Evolutionary conservation across 2,888 invertebrate species (phyloP).

Genomic region (Dinocampus coccinellae): DNA sequence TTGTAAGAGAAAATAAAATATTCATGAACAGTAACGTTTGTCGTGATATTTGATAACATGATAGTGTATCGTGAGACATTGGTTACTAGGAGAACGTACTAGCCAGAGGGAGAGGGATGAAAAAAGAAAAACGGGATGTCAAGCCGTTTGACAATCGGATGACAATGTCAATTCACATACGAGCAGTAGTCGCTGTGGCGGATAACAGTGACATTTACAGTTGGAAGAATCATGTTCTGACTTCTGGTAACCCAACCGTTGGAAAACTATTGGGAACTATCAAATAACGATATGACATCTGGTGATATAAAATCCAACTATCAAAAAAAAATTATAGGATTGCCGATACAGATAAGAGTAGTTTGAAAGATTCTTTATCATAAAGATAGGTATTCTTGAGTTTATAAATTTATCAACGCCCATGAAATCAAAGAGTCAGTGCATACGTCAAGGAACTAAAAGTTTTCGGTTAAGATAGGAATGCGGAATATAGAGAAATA

Average conservation of each 20-base stretch:
- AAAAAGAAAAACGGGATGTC: slow-evolving; percentile 19
- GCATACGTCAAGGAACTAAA: too few relatives aligned
- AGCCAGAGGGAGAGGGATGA: slow-evolving; percentile 3
- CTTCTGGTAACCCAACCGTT: slow-evolving; percentile 16
- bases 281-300: too few relatives aligned
- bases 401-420: too few relatives aligned
- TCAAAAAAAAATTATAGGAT: too few relatives aligned
- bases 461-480: too few relatives aligned
- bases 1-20: slow-evolving; percentile 6
- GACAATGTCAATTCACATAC: slow-evolving; percentile 37
- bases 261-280: too few relatives aligned
- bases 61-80: slow-evolving; percentile 26
- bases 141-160: slow-evolving; percentile 38
- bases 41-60: slow-evolving; percentile 17
- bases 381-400: too few relatives aligned
- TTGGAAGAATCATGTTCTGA: slow-evolving; percentile 34
- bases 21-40: slow-evolving; percentile 9
- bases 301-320: too few relatives aligned
- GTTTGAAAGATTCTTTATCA: too few relatives aligned
- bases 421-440: too few relatives aligned
- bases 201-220: slow-evolving; percentile 23
- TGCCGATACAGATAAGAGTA: too few relatives aligned
- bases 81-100: slow-evolving; percentile 10
- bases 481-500: too few relatives aligned
- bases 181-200: slow-evolving; percentile 25